Conservation (phyloP, 2,797 vertebrate species). For the Oceanodroma leucorhoa region DNA sequence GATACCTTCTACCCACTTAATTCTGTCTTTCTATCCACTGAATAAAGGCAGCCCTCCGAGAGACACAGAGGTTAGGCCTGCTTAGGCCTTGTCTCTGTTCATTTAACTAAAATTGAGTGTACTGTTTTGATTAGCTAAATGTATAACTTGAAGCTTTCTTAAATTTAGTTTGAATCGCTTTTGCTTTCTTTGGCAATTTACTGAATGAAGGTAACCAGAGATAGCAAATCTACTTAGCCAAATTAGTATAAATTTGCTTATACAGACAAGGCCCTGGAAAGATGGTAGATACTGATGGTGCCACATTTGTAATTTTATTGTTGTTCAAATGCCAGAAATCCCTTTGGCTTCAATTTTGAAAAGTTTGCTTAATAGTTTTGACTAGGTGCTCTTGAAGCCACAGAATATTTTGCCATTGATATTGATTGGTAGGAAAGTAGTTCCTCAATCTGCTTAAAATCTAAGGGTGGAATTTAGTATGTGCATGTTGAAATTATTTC, state of each 20-base stretch:
- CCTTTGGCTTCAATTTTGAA: background rate
- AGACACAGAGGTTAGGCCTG: background rate
- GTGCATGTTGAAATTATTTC: background rate
- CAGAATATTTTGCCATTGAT: background rate
- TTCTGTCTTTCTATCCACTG: background rate
- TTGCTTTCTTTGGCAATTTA: background rate
- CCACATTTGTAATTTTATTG: background rate
- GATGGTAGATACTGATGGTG: background rate
- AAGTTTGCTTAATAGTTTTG: background rate
- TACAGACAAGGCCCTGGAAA: background rate
- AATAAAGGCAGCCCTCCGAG: background rate
- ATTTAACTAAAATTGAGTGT: background rate
- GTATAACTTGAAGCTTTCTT: background rate
- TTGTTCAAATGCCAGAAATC: background rate
- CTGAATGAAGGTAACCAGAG: background rate
- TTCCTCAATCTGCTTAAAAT: background rate
- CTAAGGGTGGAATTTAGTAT: background rate
- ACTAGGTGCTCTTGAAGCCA: background rate
- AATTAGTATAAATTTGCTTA: background rate
- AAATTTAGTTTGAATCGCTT: background rate
- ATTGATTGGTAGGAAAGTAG: background rate
- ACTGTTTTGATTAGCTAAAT: background rate
- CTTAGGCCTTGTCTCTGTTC: background rate
- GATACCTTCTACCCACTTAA: background rate
- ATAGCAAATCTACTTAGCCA: background rate